Conservation (phyloP, 92 coral and sea anemone species). For the Anthopleura xanthogrammica region DNA sequence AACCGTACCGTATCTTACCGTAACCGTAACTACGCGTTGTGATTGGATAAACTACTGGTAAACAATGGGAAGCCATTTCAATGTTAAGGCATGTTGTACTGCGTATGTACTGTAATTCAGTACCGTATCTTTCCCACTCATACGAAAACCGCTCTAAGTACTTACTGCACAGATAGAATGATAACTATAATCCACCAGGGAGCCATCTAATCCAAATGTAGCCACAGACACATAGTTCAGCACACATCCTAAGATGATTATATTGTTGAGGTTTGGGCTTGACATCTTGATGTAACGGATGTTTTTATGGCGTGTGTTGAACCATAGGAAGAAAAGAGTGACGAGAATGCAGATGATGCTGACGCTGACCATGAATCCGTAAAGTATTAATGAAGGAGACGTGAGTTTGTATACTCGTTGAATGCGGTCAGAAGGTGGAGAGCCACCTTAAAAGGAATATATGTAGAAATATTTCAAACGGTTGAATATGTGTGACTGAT, state of each 20-base stretch:
- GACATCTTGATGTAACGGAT: conserved; percentile 91
- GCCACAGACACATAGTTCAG: conserved; percentile 71
- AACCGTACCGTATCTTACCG: no score
- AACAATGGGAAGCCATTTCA: no score
- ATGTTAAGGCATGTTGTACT: no score
- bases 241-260: conserved; percentile 74
- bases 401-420: conserved; percentile 46
- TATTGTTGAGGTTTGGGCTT: conserved; percentile 90
- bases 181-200: conserved; percentile 47
- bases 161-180: conserved; percentile 73
- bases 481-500: no score
- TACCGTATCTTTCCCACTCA: no score
- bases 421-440: conserved; percentile 75
- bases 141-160: no score
- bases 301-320: conserved; percentile 56
- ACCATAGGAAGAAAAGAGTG: conserved; percentile 80
- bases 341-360: conserved; percentile 47
- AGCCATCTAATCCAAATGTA: conserved; percentile 74
- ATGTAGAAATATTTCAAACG: not conserved
- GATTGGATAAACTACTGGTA: no score
- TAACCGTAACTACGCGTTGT: no score
- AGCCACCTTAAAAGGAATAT: conserved; percentile 41
- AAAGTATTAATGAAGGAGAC: conserved; percentile 57
- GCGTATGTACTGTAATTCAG: no score
- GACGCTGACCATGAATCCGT: conserved; percentile 53